Evolutionary conservation across 2,797 vertebrate species (phyloP).

Genomic region (Caiman crocodilus): DNA sequence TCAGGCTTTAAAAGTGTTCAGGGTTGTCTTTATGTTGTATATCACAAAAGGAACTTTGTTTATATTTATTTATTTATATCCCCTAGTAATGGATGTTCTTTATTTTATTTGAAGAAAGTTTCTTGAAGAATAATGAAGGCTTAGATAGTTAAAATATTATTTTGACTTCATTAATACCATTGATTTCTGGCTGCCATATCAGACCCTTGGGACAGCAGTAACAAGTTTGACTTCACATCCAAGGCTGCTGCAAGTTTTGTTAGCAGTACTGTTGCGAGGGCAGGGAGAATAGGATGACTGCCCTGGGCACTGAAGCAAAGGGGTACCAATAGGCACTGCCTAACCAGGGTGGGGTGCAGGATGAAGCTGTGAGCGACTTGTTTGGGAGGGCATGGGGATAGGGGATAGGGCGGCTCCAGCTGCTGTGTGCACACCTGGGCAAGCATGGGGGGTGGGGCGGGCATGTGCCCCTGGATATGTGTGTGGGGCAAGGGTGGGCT

Average conservation of each 20-base stretch:
- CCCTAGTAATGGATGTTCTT: not conserved
- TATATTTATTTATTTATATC: not conserved
- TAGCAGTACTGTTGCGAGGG: not conserved
- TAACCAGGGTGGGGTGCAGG: too few relatives aligned
- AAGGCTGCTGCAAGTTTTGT: not conserved
- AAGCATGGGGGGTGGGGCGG: too few relatives aligned
- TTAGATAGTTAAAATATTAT: slow-evolving; percentile 42
- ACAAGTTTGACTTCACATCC: not conserved
- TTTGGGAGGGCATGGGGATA: too few relatives aligned
- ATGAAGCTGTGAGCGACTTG: too few relatives aligned
- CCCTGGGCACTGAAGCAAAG: too few relatives aligned
- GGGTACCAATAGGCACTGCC: too few relatives aligned
- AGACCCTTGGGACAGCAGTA: slow-evolving; percentile 16
- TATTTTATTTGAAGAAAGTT: slow-evolving; percentile 37
- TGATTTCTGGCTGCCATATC: not conserved
- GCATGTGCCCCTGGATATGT: too few relatives aligned
- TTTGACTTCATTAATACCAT: slow-evolving; percentile 9
- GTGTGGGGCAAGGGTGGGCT: too few relatives aligned
- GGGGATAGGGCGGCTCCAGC: too few relatives aligned
- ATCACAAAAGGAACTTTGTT: not conserved
- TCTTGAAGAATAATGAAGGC: slow-evolving; percentile 54
- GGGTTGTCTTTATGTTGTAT: not conserved
- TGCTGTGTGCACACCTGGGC: too few relatives aligned
- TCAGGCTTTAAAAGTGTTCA: not conserved
- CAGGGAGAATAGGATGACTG: too few relatives aligned